phyloP scores from a whole-genome alignment of 30 jellyfish, hydroid and myxozoan species.

The Catostylus mosaicus region DNA sequence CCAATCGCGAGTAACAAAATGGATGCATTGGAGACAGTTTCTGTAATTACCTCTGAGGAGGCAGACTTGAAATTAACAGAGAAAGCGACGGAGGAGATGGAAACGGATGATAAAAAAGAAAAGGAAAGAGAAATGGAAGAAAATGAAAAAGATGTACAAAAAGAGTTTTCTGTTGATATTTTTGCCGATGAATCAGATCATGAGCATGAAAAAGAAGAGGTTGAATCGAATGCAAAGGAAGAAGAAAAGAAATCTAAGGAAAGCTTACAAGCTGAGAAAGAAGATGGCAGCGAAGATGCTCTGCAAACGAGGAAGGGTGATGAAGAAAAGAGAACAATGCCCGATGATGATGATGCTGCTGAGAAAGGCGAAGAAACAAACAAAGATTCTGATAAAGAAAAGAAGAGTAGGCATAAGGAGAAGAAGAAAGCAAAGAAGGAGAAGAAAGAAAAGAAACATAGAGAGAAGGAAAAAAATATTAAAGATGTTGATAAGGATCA shows the following conservation, averaged over 20 bases:
- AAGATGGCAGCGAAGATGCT: background rate
- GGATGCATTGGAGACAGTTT: background rate
- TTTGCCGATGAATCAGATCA: constrained; percentile 43
- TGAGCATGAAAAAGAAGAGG: constrained; percentile 18
- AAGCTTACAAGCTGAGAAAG: background rate
- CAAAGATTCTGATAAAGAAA: constrained; percentile 7
- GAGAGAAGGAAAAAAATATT: too few species aligned
- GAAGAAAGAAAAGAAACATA: constrained; percentile 26
- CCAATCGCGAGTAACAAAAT: background rate
- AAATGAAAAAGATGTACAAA: background rate
- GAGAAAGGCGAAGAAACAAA: background rate
- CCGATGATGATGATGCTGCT: constrained; percentile 16
- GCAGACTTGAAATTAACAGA: background rate
- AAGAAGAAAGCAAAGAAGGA: constrained; percentile 29
- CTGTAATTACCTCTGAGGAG: background rate
- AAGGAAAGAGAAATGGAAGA: background rate
- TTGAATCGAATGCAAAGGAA: constrained; percentile 7
- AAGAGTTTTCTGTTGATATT: constrained; percentile 52
- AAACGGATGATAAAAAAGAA: background rate
- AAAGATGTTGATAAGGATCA: background rate
- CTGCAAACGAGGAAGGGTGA: background rate
- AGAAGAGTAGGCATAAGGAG: constrained; percentile 3
- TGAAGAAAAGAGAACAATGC: background rate
- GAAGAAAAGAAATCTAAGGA: background rate
- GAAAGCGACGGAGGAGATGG: background rate